A percentile compares a stretch with the other conserved stretches of the same genome.
Evolutionary conservation across 2,113 vertebrate species (phyloP).

Genomic region (Toxotes jaculatrix): DNA sequence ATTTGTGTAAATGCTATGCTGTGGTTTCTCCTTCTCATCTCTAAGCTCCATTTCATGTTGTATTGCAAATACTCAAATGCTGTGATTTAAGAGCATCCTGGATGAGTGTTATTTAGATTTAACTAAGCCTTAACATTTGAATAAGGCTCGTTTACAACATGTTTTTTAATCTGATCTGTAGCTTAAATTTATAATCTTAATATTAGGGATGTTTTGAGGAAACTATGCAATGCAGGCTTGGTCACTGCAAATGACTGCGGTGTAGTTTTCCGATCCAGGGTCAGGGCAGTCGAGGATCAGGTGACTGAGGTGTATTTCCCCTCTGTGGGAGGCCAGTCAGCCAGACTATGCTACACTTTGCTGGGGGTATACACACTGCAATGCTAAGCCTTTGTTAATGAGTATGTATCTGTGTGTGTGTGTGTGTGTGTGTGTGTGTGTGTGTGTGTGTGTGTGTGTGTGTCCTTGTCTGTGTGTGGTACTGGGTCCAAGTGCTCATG

Average conservation of each 20-base stretch:
- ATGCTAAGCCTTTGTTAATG: conserved; percentile 81
- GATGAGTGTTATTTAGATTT: neutral
- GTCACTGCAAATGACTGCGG: conserved; percentile 21
- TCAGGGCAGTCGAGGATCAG: conserved; percentile 71
- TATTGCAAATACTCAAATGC: neutral
- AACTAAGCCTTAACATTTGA: neutral
- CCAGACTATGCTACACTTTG: conserved; percentile 56
- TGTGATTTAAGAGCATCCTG: neutral
- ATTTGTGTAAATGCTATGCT: neutral
- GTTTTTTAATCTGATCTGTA: neutral
- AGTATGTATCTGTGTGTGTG: conserved; percentile 65
- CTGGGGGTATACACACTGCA: conserved; percentile 68
- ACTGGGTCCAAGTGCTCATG: conserved; percentile 2
- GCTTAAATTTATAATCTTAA: neutral
- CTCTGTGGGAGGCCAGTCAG: conserved; percentile 77
- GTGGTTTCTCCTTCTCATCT: neutral
- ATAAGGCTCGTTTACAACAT: neutral
- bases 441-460: conserved; percentile 23
- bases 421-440: conserved; percentile 22
- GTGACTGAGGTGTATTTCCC: conserved; percentile 73
- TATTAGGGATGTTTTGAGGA: neutral
- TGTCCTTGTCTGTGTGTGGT: conserved; percentile 63
- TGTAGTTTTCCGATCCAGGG: conserved; percentile 53
- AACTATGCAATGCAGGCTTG: neutral
- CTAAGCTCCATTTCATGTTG: neutral